Percentiles rank a stretch among this genome's conserved stretches.
Conservation (phyloP, 2,888 invertebrate species). For the Ennomos erosarius region DNA sequence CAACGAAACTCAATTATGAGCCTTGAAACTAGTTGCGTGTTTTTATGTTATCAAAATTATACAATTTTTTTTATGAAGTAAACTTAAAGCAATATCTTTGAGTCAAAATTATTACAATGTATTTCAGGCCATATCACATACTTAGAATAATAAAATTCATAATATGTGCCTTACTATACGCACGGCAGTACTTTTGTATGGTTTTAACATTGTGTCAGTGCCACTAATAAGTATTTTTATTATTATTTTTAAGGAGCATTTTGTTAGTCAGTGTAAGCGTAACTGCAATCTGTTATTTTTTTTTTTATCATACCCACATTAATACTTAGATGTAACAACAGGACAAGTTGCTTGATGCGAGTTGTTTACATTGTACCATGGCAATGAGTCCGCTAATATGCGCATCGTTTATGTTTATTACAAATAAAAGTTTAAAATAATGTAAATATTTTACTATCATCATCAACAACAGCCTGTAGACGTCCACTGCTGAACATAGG, state of each 20-base stretch:
- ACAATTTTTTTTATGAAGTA: conserved; percentile 18
- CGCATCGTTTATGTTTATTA: conserved; percentile 82
- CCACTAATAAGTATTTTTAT: conserved; percentile 62
- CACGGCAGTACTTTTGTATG: conserved; percentile 54
- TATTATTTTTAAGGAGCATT: conserved; percentile 68
- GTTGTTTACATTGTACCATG: conserved; percentile 43
- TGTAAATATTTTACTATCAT: conserved; percentile 10
- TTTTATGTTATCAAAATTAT: conserved; percentile 16
- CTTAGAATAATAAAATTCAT: conserved; percentile 30
- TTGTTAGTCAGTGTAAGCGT: conserved; percentile 72
- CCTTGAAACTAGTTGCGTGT: conserved; percentile 8
- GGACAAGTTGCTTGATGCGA: conserved; percentile 29
- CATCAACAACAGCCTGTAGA: too few relatives aligned
- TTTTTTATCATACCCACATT: conserved; percentile 51
- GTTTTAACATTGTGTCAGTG: conserved; percentile 62
- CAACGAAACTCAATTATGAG: conserved; percentile 10
- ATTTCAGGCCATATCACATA: conserved; percentile 39
- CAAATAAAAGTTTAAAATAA: conserved; percentile 61
- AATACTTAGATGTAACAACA: conserved; percentile 32
- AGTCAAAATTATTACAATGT: conserved; percentile 25
- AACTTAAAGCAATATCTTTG: conserved; percentile 11
- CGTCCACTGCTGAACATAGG: too few relatives aligned
- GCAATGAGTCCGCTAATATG: conserved; percentile 73
- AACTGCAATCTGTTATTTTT: conserved; percentile 60
- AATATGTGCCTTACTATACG: conserved; percentile 68